These are phyloP conservation scores for Pyralis farinalis DNA, from an alignment of 2,888 invertebrate species.

Conservation along the genomic window DNA sequence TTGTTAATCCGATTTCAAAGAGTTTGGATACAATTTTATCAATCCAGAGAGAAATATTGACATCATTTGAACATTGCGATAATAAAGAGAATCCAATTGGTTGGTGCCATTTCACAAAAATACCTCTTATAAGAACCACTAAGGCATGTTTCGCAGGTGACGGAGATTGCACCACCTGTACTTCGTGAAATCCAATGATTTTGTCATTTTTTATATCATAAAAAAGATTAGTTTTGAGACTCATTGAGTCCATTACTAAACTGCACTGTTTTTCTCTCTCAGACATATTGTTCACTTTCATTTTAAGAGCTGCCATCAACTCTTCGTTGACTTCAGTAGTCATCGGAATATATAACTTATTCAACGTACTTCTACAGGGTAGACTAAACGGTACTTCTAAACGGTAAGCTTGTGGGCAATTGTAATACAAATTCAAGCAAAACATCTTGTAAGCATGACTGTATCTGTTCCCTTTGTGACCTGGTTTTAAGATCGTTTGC, in stretches of 20 bases:
- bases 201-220: slow-evolving; percentile 24
- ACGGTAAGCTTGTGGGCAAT: slow-evolving; percentile 23
- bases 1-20: slow-evolving; percentile 10
- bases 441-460: slow-evolving; percentile 14
- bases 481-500: slow-evolving; percentile 14
- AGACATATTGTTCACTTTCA: slow-evolving; percentile 23
- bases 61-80: slow-evolving; percentile 9
- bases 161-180: slow-evolving; percentile 20
- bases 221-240: slow-evolving; percentile 23
- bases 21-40: slow-evolving; percentile 10
- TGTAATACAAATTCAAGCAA: slow-evolving; percentile 24
- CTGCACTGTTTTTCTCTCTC: slow-evolving; percentile 22
- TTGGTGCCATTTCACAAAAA: slow-evolving; percentile 21
- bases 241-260: slow-evolving; percentile 17
- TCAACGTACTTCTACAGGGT: slow-evolving; percentile 17
- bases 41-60: slow-evolving; percentile 10
- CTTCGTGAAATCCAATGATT: slow-evolving; percentile 29
- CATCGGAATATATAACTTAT: slow-evolving; percentile 13
- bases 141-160: slow-evolving; percentile 23
- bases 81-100: slow-evolving; percentile 7
- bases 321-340: slow-evolving; percentile 19
- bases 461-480: slow-evolving; percentile 7
- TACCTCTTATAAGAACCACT: slow-evolving; percentile 25
- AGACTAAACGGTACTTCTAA: slow-evolving; percentile 17
- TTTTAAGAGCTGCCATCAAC: slow-evolving; percentile 19